These are phyloP conservation scores for Calyptommatus sinebrachiatus DNA, from an alignment of 2,113 vertebrate species.

Conservation along the genomic window DNA sequence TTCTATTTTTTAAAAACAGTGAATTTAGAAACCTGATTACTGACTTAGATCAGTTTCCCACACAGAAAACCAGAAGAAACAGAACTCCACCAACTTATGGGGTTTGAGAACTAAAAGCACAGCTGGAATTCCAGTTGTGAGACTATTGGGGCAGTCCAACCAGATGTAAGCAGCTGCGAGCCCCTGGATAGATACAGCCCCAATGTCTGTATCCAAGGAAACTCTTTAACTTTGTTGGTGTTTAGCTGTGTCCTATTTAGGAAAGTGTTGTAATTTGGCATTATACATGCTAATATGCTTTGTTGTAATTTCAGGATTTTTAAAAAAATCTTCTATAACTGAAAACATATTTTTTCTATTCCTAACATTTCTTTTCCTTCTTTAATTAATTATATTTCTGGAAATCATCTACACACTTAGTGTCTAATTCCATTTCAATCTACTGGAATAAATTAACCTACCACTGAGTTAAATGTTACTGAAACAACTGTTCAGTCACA, in stretches of 20 bases:
- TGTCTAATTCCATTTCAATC: constrained; percentile 30
- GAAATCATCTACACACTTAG: constrained; percentile 3
- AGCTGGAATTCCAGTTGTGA: too few species aligned
- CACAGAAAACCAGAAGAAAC: too few species aligned
- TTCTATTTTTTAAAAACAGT: too few species aligned
- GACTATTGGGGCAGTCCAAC: too few species aligned
- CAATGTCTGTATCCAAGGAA: not conserved
- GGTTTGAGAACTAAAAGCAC: too few species aligned
- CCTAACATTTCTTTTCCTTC: constrained; percentile 39
- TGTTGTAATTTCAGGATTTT: not conserved
- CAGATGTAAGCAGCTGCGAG: too few species aligned
- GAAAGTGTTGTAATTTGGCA: constrained; percentile 26
- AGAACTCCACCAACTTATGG: too few species aligned
- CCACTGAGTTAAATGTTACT: constrained; percentile 27
- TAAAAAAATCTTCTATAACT: constrained; percentile 23
- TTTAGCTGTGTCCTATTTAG: not conserved
- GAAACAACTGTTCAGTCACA: constrained; percentile 20
- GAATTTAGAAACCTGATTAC: too few species aligned
- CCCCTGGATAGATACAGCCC: too few species aligned
- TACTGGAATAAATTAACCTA: constrained; percentile 44
- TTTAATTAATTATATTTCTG: constrained; percentile 28
- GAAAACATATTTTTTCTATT: constrained; percentile 26
- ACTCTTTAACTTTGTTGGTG: not conserved
- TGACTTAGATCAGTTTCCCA: too few species aligned
- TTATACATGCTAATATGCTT: constrained; percentile 35